A percentile compares a stretch with the other conserved stretches of the same genome.
These are phyloP conservation scores for Pseudorectes ferrugineus DNA, from an alignment of 2,113 vertebrate species.

Conservation along the genomic window DNA sequence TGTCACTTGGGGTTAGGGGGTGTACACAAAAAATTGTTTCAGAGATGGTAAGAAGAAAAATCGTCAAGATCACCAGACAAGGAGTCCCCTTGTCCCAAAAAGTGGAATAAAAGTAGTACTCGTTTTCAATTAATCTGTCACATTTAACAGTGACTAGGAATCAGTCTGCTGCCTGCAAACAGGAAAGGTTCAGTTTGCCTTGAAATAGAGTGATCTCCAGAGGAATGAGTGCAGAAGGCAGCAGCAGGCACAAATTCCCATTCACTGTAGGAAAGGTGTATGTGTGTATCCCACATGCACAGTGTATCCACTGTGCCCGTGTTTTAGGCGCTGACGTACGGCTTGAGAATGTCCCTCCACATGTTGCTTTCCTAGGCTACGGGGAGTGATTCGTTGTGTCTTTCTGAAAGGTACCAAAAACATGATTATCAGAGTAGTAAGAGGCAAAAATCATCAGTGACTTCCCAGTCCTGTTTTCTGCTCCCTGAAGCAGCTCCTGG, in stretches of 20 bases:
- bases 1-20: background rate
- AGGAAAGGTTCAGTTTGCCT: background rate
- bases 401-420: background rate
- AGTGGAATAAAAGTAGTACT: background rate
- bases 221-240: background rate
- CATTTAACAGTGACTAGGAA: background rate
- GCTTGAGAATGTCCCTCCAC: background rate
- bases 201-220: background rate
- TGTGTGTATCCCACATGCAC: background rate
- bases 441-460: background rate
- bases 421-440: background rate
- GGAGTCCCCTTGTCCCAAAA: background rate
- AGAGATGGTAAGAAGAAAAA: background rate
- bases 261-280: background rate
- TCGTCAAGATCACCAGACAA: background rate
- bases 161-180: background rate
- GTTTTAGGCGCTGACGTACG: rapidly evolving
- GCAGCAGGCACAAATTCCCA: background rate
- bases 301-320: rapidly evolving
- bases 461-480: background rate
- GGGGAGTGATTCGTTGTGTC: background rate
- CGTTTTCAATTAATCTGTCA: background rate
- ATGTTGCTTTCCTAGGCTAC: background rate
- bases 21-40: background rate
- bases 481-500: background rate